Percentiles rank a stretch among this genome's conserved stretches.
These are phyloP conservation scores for Spongilla lacustris DNA, from an alignment of 37 sponge, comb jelly and placozoan species.

Conservation along the genomic window DNA sequence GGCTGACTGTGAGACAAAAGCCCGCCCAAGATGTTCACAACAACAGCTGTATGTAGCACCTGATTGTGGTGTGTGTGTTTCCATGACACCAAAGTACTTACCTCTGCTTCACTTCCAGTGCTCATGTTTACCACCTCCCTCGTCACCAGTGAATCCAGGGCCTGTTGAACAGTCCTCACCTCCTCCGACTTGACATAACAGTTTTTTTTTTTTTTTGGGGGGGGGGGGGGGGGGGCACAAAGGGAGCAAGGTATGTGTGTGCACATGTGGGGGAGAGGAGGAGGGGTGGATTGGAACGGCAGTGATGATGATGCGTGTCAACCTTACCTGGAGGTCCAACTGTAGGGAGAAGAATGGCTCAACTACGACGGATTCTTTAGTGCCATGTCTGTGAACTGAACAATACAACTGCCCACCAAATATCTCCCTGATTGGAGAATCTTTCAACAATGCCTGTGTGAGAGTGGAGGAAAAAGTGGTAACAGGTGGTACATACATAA, in stretches of 20 bases:
- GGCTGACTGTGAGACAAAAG: too few relatives aligned
- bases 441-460: conserved; percentile 64
- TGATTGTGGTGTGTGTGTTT: background rate
- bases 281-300: too few relatives aligned
- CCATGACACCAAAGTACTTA: background rate
- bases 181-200: conserved; percentile 51
- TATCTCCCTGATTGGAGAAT: conserved; percentile 85
- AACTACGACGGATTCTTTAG: conserved; percentile 93
- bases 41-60: background rate
- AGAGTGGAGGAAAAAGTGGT: background rate
- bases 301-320: background rate
- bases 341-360: conserved; percentile 97
- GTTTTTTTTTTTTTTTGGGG: background rate
- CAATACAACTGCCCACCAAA: conserved; percentile 93
- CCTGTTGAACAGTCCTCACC: conserved; percentile 68
- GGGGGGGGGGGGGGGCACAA: background rate
- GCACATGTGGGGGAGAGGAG: too few relatives aligned
- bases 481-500: too few relatives aligned
- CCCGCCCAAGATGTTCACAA: background rate
- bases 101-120: conserved; percentile 24
- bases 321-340: conserved; percentile 88
- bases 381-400: conserved; percentile 72
- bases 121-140: conserved; percentile 63
- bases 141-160: conserved; percentile 63
- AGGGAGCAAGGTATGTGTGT: background rate